A percentile compares a stretch with the other conserved stretches of the same genome.
Evolutionary conservation across 2,797 vertebrate species (phyloP).

Genomic region (Phoxinus dragarum): DNA sequence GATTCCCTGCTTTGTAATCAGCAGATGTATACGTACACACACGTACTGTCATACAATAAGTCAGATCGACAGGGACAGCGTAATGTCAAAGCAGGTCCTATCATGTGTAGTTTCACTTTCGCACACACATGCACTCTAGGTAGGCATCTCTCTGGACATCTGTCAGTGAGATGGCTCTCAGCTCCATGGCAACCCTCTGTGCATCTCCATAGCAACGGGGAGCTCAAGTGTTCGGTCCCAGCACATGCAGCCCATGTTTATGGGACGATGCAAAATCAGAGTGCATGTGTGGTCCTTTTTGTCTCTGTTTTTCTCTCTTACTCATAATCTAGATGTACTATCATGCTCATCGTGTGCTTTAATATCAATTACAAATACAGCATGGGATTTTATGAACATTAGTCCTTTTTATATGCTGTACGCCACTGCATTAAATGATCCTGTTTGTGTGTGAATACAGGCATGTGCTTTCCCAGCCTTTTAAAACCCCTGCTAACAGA

Average conservation of each 20-base stretch:
- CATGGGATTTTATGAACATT: background rate
- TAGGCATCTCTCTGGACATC: conserved; percentile 51
- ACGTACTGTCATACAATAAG: background rate
- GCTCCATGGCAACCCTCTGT: conserved; percentile 63
- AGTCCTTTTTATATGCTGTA: background rate
- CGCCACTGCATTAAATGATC: background rate
- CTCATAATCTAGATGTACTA: background rate
- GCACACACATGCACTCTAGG: conserved; percentile 17
- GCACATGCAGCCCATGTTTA: conserved; percentile 4
- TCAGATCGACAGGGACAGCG: background rate
- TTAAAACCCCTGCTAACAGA: conserved; percentile 18
- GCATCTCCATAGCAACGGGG: conserved; percentile 65
- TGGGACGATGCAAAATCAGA: conserved; percentile 15
- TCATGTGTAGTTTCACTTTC: conserved; percentile 3
- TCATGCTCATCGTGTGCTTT: background rate
- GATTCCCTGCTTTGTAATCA: background rate
- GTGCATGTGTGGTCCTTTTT: background rate
- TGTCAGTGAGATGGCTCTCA: conserved; percentile 54
- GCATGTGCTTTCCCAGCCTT: background rate
- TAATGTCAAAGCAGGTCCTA: background rate
- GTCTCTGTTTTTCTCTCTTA: background rate
- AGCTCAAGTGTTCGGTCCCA: conserved; percentile 37
- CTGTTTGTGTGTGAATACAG: background rate
- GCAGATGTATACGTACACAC: background rate
- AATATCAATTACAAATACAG: background rate